phyloP scores from a whole-genome alignment of 2,113 vertebrate genomes.

The Scatophagus argus region DNA sequence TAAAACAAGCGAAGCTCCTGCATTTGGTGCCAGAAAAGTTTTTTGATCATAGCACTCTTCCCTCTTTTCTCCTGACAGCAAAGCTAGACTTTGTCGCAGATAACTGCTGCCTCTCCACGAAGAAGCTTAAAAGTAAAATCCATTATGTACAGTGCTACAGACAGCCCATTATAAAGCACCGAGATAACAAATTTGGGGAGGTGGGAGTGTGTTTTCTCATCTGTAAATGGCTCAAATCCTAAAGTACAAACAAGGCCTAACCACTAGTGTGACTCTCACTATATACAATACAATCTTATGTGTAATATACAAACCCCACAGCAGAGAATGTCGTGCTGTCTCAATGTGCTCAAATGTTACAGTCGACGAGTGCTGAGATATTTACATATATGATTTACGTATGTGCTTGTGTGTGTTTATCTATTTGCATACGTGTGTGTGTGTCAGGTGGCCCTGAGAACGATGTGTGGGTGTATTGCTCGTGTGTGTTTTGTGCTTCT shows the following conservation, averaged over 20 bases:
- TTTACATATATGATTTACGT: constrained; percentile 34
- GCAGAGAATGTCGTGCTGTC: constrained; percentile 30
- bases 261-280: constrained; percentile 39
- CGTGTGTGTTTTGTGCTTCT: constrained; percentile 77
- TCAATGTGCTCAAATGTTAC: constrained; percentile 48
- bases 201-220: constrained; percentile 30
- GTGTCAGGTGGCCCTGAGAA: constrained; percentile 81
- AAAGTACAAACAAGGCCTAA: constrained; percentile 58
- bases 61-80: constrained; percentile 11
- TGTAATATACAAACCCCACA: constrained; percentile 37
- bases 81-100: constrained; percentile 4
- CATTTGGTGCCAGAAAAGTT: constrained; percentile 22
- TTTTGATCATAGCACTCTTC: constrained; percentile 16
- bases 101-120: constrained; percentile 18
- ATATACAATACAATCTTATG: constrained; percentile 49
- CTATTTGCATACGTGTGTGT: constrained; percentile 33
- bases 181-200: constrained; percentile 4
- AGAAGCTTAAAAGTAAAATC: constrained; percentile 31
- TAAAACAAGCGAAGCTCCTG: constrained; percentile 26
- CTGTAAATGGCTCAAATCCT: constrained; percentile 71
- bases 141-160: constrained; percentile 58
- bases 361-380: constrained; percentile 16
- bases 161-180: constrained; percentile 59
- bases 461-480: constrained; percentile 65
- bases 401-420: constrained; percentile 38